Conservation (phyloP, 1,140 invertebrate species). For the Acarapis woodi region DNA sequence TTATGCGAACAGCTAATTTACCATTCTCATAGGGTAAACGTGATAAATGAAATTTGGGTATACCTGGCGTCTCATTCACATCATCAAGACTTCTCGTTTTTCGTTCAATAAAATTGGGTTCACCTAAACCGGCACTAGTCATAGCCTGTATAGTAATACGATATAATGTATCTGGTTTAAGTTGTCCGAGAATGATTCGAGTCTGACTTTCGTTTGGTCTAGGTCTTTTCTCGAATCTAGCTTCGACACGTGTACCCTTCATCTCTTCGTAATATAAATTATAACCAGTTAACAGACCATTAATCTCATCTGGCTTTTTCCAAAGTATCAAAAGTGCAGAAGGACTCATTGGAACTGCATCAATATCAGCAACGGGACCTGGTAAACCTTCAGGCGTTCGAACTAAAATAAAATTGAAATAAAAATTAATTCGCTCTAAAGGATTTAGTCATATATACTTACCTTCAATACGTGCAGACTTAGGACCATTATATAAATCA, state of each 20-base stretch:
- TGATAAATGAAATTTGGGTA: constrained; percentile 40
- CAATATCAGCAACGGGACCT: constrained; percentile 50
- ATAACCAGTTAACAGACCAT: constrained; percentile 73
- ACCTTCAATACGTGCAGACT: constrained; percentile 43
- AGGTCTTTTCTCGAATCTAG: constrained; percentile 35
- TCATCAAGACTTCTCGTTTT: constrained; percentile 11
- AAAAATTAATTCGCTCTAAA: no score
- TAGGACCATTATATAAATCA: constrained; percentile 55
- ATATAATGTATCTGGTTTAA: constrained; percentile 61
- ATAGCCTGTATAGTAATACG: constrained; percentile 45
- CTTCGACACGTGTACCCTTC: constrained; percentile 21
- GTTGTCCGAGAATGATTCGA: constrained; percentile 49
- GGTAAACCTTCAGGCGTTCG: constrained; percentile 26
- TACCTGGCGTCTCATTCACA: constrained; percentile 25
- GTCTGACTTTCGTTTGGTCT: constrained; percentile 40
- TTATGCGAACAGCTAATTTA: constrained; percentile 38
- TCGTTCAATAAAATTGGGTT: constrained; percentile 15
- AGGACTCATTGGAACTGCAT: constrained; percentile 53
- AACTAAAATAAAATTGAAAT: constrained; percentile 11
- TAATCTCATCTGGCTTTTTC: constrained; percentile 69
- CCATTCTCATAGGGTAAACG: constrained; percentile 36
- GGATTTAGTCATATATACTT: constrained; percentile 15
- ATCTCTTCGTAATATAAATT: constrained; percentile 54
- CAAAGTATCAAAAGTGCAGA: constrained; percentile 61
- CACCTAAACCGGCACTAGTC: constrained; percentile 51